A percentile compares a stretch with the other conserved stretches of the same genome.
phyloP scores from a whole-genome alignment of 2,888 invertebrate species.

The Nomada ferruginata region DNA sequence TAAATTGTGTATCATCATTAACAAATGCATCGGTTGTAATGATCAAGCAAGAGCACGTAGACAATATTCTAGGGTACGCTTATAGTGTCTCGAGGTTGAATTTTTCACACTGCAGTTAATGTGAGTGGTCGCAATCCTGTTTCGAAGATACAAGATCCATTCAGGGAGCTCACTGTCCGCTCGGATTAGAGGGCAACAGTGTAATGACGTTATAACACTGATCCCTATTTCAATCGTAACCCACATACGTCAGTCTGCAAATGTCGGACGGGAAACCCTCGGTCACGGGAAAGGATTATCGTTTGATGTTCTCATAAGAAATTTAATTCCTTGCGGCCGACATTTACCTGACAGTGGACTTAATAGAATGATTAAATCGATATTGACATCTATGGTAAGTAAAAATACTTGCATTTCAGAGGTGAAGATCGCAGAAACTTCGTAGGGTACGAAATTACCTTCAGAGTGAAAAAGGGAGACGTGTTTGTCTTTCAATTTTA shows the following conservation, averaged over 20 bases:
- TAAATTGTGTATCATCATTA: constrained; percentile 5
- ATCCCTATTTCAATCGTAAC: constrained; percentile 46
- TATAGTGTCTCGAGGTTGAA: too few species aligned
- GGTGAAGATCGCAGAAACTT: too few species aligned
- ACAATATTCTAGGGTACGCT: too few species aligned
- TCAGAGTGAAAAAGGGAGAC: too few species aligned
- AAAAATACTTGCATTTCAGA: too few species aligned
- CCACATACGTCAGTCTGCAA: constrained; percentile 42
- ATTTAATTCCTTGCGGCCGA: background rate
- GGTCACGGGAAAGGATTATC: constrained; percentile 27
- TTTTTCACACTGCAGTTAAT: background rate
- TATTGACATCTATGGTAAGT: background rate
- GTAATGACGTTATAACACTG: constrained; percentile 32
- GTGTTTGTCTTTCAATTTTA: too few species aligned
- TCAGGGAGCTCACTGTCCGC: constrained; percentile 71
- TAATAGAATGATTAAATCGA: constrained; percentile 25
- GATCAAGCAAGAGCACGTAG: too few species aligned
- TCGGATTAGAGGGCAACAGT: constrained; percentile 50
- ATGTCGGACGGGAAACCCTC: constrained; percentile 53
- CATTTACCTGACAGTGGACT: constrained; percentile 7
- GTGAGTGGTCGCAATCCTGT: background rate
- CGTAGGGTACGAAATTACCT: too few species aligned
- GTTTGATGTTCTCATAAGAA: constrained; percentile 23
- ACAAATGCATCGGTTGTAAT: background rate
- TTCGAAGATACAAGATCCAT: constrained; percentile 47